Evolutionary conservation across 2,113 vertebrate genomes (phyloP), one percentile per base, ranked within the genome.

Genomic region (Myotis davidii): DNA sequence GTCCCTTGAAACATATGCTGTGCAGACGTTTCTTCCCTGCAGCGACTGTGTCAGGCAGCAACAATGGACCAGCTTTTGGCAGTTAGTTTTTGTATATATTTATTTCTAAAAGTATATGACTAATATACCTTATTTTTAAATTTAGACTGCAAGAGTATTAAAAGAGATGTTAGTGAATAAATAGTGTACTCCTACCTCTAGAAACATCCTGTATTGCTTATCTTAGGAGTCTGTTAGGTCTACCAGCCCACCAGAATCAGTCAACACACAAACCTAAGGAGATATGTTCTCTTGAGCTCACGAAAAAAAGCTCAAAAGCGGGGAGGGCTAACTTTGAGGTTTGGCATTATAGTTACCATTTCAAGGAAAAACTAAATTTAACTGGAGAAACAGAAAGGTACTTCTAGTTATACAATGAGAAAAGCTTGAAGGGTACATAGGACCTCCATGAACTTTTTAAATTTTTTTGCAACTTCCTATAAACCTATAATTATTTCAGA

Each of bases 301-400:
- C 23, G 72, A 56, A 83, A 69, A 69, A 94, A 91, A 91, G 23
- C n/a, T 91, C 54, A 67, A 67, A 65, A 73, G 25, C 2, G 45
- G 6, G 27, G 27, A 34, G 72, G 32, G 39, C 8, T 65, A 59
- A 72, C 21, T 95, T 83, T 37, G 52, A 94, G 59, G 72, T 88
- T 34, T 93, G 52, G 18, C 11, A 85, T 94, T 91, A 90, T 29
- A 73, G 54, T 88, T 32, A 88, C 64, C 42, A 95, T 37, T 65
- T 90, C 16, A 82, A 92, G 10, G 25, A 93, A 94, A 90, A 95
- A 17, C 34, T 91, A 79, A 82, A 95, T 69, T 92, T 87, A 84
- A 73, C 69, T 11, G 23, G 21, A 90, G 32, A 93, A 70, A 95
- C 9, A 90, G 87, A 93, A 93, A 67, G 59, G 20, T 85, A 76